phyloP scores from a whole-genome alignment of 2,888 invertebrate species.

The Morinoia aosen region DNA sequence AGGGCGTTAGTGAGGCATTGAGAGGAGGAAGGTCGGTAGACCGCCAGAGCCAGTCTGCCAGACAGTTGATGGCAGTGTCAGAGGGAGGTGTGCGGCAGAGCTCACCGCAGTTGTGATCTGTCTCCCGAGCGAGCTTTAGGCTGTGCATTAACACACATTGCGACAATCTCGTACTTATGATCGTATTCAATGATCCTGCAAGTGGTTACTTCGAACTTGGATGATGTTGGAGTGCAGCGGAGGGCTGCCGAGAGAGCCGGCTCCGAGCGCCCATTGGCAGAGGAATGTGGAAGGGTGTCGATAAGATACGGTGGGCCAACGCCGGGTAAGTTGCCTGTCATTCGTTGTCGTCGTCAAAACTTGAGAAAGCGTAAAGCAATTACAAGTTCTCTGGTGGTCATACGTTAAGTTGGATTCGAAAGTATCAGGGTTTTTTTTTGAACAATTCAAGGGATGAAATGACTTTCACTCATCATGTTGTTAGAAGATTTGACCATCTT shows the following conservation, averaged over 20 bases:
- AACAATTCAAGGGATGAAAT: neutral
- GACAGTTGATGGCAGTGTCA: conserved; percentile 23
- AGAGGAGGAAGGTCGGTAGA: neutral
- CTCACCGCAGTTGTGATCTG: neutral
- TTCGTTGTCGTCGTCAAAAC: neutral
- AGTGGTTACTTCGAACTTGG: neutral
- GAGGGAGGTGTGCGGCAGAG: neutral
- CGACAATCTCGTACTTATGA: neutral
- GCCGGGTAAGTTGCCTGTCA: neutral
- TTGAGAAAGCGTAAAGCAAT: neutral
- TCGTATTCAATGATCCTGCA: neutral
- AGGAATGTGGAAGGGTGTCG: conserved; percentile 10
- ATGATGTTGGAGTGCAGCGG: conserved; percentile 1
- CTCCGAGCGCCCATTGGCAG: neutral
- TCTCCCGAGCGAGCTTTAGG: neutral
- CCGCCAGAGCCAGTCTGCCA: too few relatives aligned
- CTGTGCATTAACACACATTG: neutral
- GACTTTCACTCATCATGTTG: too few relatives aligned
- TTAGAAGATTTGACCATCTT: too few relatives aligned
- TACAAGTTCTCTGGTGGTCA: neutral
- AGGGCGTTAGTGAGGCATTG: conserved; percentile 17
- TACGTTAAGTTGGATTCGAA: neutral
- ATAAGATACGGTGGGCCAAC: conserved; percentile 28
- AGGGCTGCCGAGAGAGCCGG: neutral
- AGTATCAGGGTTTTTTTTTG: neutral